phyloP scores from a whole-genome alignment of 2,888 invertebrate species.

The Pandemis cinnamomeana region DNA sequence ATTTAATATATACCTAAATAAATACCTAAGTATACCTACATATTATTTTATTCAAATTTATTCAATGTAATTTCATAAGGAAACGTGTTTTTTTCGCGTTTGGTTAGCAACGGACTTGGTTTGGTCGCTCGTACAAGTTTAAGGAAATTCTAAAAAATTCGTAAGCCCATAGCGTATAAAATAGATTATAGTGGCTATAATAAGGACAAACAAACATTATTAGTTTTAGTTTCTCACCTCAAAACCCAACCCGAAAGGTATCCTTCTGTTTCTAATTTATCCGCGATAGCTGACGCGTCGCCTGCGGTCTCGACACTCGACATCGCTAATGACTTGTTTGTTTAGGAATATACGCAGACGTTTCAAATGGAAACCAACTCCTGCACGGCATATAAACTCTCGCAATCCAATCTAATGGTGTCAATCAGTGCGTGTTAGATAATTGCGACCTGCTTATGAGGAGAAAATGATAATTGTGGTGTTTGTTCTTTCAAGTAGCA shows the following conservation, averaged over 20 bases:
- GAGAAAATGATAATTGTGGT: not conserved
- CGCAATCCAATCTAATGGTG: not conserved
- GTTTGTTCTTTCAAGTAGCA: too few relatives aligned
- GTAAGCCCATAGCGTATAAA: too few relatives aligned
- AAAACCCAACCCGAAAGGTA: too few relatives aligned
- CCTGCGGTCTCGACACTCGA: constrained; percentile 8
- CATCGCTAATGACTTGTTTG: constrained; percentile 17
- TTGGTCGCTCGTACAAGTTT: too few relatives aligned
- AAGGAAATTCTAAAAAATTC: too few relatives aligned
- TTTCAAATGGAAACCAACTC: constrained; percentile 3
- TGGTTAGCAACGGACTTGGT: too few relatives aligned
- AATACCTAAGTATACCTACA: too few relatives aligned
- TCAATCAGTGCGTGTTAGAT: not conserved
- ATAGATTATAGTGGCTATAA: not conserved
- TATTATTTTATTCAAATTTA: too few relatives aligned
- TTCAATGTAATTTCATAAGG: too few relatives aligned
- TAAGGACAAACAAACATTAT: not conserved
- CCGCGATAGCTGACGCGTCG: not conserved
- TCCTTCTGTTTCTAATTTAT: not conserved
- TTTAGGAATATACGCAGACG: not conserved
- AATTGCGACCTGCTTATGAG: not conserved
- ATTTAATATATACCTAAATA: too few relatives aligned
- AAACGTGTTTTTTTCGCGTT: too few relatives aligned
- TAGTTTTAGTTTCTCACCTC: not conserved
- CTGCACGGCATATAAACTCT: not conserved